Evolutionary conservation across 2,113 vertebrate species (phyloP).

Genomic region (Stictonetta naevosa): DNA sequence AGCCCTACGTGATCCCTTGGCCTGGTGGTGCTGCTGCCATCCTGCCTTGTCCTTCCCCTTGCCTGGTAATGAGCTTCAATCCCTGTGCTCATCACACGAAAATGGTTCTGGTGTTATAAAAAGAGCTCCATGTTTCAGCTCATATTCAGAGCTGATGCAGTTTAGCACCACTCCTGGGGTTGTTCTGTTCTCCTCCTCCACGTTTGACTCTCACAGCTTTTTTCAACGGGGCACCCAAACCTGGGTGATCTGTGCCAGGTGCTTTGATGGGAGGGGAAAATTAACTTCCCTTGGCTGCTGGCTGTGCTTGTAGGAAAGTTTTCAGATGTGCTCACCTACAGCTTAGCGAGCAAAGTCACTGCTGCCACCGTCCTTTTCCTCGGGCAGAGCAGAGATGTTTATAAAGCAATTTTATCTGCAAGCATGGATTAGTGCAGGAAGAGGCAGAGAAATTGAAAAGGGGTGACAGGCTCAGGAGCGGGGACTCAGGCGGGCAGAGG

Average conservation of each 20-base stretch:
- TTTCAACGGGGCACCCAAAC: not conserved
- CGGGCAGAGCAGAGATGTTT: not conserved
- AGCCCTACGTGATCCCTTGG: not conserved
- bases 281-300: not conserved
- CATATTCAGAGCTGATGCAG: not conserved
- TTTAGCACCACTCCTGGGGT: not conserved
- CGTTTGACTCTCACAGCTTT: not conserved
- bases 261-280: rapidly evolving
- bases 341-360: rapidly evolving
- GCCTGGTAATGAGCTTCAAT: not conserved
- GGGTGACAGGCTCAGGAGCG: rapidly evolving
- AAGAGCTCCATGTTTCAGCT: constrained; percentile 27
- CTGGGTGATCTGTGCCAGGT: not conserved
- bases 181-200: not conserved
- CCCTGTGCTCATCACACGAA: rapidly evolving
- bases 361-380: rapidly evolving
- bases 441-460: not conserved
- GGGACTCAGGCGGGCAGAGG: rapidly evolving
- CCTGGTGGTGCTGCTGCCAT: not conserved
- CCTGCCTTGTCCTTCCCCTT: not conserved
- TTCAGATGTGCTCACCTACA: not conserved
- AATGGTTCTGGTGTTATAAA: constrained; percentile 20
- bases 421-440: rapidly evolving
- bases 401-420: not conserved
- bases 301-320: not conserved